Evolutionary conservation across 53 echinoderm and acorn worm species (phyloP).

Genomic region (Temnopleurus reevesii): DNA sequence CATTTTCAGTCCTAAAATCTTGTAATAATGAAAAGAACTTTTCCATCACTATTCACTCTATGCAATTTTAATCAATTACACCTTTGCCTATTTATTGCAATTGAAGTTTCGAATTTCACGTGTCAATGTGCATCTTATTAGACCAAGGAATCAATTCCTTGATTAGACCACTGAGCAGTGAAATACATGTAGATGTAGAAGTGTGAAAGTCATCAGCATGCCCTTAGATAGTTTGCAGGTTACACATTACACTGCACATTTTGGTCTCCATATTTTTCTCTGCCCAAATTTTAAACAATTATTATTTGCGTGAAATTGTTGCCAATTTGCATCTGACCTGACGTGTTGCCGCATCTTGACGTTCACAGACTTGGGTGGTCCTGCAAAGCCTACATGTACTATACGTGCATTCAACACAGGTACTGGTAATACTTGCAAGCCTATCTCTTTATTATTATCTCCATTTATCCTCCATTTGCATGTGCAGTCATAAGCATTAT

Average conservation of each 20-base stretch:
- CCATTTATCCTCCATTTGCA: background rate
- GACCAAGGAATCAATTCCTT: too few species aligned
- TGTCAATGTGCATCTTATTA: too few species aligned
- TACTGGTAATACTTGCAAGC: slow-evolving; percentile 12
- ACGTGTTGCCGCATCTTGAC: background rate
- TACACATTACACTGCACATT: background rate
- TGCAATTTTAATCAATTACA: too few species aligned
- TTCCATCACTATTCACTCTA: too few species aligned
- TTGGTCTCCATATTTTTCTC: background rate
- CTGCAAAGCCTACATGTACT: slow-evolving; percentile 25
- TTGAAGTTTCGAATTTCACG: too few species aligned
- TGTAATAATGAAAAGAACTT: too few species aligned
- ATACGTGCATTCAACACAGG: slow-evolving; percentile 42
- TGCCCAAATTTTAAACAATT: background rate
- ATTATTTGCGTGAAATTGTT: background rate
- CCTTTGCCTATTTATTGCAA: too few species aligned
- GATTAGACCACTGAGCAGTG: too few species aligned
- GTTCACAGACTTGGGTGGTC: slow-evolving; percentile 51
- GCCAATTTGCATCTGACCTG: slow-evolving; percentile 1
- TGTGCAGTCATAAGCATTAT: background rate
- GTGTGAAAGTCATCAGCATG: background rate
- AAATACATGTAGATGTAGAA: too few species aligned
- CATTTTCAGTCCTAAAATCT: too few species aligned
- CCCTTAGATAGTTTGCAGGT: background rate
- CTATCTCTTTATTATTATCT: too few species aligned